Evolutionary conservation across 1,140 invertebrate genomes (phyloP), one percentile per base, ranked within the genome.

Genomic region (Ceratitis capitata): DNA sequence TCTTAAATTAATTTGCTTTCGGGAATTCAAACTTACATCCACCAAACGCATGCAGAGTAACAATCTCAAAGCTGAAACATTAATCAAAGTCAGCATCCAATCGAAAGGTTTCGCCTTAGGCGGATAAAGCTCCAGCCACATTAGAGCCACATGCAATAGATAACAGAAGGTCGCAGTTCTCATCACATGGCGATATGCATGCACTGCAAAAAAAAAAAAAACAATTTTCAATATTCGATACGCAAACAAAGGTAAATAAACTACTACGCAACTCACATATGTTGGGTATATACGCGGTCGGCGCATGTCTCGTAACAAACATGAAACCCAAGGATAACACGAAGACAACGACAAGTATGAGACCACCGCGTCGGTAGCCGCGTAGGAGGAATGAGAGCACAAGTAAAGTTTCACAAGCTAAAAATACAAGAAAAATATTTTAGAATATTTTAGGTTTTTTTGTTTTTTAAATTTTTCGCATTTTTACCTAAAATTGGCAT

Each of bases 91-190:
- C 0, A 87, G 35, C 23, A 91, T 9, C 29, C 64, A 89, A 3
- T 39, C 61, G 1, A 85, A 78, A 0, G 88, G 87, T 45, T 88
- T 86, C 14, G 83, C 74, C 9, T 88, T 87, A 0, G 90, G 90
- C 6, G 90, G 90, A 87, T 89, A 89, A 1, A 86, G 42, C n/a
- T 88, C 89, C 49, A 91, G 83, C 90, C 90, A 91, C 58, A 89
- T 87, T 0, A 89, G 74, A 61, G 64, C 47, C 35, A 91, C 87
- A 35, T 91, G 90, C 49, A 91, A 83, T 16, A 91, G 42, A 85
- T 91, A 91, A 45, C 90, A 91, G 74, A 87, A 91, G 47, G 84
- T 78, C 19, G 85, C 69, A 26, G 87, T 85, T 1, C 86, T 82
- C 89, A 91, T 88, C 9, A 89, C 85, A 19, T 87, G 83, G 84